Percentiles rank a stretch among this genome's conserved stretches.
Conservation (phyloP, 2,888 invertebrate species). For the Macrosoma leucophasiata region DNA sequence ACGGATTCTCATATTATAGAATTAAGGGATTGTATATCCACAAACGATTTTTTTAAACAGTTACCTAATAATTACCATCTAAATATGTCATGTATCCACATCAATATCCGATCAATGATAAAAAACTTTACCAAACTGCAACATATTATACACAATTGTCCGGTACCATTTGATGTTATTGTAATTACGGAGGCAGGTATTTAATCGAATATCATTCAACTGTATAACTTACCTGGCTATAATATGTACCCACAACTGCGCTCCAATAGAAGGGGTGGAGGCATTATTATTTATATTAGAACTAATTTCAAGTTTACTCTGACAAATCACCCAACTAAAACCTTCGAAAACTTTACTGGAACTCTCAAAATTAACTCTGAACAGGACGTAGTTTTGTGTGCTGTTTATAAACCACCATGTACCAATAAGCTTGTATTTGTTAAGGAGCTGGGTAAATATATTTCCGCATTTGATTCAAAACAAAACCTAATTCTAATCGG, state of each 20-base stretch:
- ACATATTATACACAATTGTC: conserved; percentile 8
- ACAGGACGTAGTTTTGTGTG: conserved; percentile 2
- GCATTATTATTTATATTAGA: conserved; percentile 13
- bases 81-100: conserved; percentile 6
- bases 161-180: conserved; percentile 14
- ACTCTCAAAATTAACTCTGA: background rate
- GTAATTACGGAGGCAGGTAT: conserved; percentile 19
- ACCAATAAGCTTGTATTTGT: conserved; percentile 5
- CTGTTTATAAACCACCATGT: conserved; percentile 8
- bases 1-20: too few species aligned
- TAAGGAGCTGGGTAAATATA: conserved; percentile 5
- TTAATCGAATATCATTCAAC: conserved; percentile 9
- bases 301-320: conserved; percentile 7
- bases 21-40: background rate
- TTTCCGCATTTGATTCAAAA: conserved; percentile 1
- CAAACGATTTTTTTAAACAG: conserved; percentile 1
- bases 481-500: conserved; percentile 6
- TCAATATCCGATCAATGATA: conserved; percentile 19
- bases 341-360: conserved; percentile 9
- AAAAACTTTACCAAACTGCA: conserved; percentile 19
- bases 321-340: background rate
- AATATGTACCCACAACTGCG: conserved; percentile 22
- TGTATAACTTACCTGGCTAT: conserved; percentile 23
- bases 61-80: conserved; percentile 1
- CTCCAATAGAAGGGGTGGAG: conserved; percentile 11